Percentiles rank a stretch among this genome's conserved stretches.
phyloP scores from a whole-genome alignment of 2,113 vertebrate genomes.

The Pheucticus melanocephalus region DNA sequence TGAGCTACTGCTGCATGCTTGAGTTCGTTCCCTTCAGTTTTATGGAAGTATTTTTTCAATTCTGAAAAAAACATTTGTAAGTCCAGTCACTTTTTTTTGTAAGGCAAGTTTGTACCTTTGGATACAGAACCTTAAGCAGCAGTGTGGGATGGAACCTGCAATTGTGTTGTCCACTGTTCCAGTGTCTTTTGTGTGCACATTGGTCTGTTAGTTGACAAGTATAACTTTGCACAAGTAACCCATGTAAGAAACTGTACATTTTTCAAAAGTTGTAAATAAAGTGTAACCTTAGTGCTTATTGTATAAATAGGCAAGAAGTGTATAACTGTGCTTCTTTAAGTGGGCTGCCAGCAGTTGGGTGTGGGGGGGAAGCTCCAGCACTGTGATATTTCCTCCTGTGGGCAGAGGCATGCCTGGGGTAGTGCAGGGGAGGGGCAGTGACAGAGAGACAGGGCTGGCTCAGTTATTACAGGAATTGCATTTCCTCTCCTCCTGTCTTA shows the following conservation, averaged over 20 bases:
- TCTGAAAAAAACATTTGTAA: constrained; percentile 44
- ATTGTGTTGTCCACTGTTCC: constrained; percentile 70
- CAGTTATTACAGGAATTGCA: fast-evolving
- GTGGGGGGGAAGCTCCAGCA: not conserved
- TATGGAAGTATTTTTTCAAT: constrained; percentile 40
- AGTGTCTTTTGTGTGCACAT: constrained; percentile 73
- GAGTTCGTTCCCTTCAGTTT: constrained; percentile 46
- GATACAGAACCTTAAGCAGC: constrained; percentile 62
- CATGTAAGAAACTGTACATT: constrained; percentile 99
- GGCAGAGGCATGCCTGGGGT: not conserved
- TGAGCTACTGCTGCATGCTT: constrained; percentile 65
- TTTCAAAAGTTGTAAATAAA: constrained; percentile 98
- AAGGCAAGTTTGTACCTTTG: constrained; percentile 67
- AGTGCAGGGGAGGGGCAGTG: not conserved
- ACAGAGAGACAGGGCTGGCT: not conserved
- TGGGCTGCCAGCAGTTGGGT: fast-evolving
- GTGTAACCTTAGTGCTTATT: constrained; percentile 77
- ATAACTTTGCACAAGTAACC: constrained; percentile 93
- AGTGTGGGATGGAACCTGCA: constrained; percentile 65
- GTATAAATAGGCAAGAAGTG: constrained; percentile 62
- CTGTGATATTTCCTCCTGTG: fast-evolving
- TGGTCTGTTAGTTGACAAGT: constrained; percentile 73
- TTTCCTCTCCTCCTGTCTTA: not conserved
- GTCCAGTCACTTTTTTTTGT: constrained; percentile 45
- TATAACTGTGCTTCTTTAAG: not conserved